Base-by-base conservation (phyloP, 1,140 invertebrate species). In the Cydia strobilella region DNA sequence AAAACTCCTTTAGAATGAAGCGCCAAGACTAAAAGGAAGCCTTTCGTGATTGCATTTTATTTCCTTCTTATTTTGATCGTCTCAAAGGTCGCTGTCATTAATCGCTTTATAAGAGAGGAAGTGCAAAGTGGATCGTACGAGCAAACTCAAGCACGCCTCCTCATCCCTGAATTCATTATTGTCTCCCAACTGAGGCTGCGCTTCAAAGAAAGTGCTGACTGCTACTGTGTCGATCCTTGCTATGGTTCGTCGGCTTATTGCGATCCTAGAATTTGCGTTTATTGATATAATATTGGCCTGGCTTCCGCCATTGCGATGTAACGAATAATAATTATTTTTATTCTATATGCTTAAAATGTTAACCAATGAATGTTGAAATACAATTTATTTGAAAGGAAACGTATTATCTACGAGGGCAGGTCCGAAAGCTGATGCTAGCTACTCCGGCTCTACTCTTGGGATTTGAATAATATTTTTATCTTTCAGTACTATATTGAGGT, bases 161-260 rank as follows among this genome's bases (percentile, higher is more conserved):
- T 77, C 80, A 76, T 78, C 81, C 80, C 83, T 84, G 88, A 90
- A 90, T 90, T 90, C 86, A 90, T 90, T 90, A 90, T 87, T 86
- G 85, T 87, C 83, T 84, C 82, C 81, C 51, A 80, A 78, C 78
- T 75, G 76, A 83, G 80, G 84, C 83, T 87, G 84, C 81, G 84
- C 83, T 82, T 89, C 85, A 89, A 89, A 88, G 86, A 87, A 89
- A 86, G 80, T 87, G 87, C 87, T 87, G 85, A 87, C 81, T 83
- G 35, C 78, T 76, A 76, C 78, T 75, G 66, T 75, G 76, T 71
- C 77, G 76, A 79, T 77, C 80, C 78, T 72, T 65, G 75, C 74
- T 75, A 79, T 75, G 73, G 74, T 84, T 81, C 75, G 71, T 75
- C 76, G 76, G 82, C 84, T 82, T 86, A 85, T 84, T 89, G 83